A percentile compares a stretch with the other conserved stretches of the same genome.
Evolutionary conservation across 2,113 vertebrate species (phyloP).

Genomic region (Stegastes partitus): DNA sequence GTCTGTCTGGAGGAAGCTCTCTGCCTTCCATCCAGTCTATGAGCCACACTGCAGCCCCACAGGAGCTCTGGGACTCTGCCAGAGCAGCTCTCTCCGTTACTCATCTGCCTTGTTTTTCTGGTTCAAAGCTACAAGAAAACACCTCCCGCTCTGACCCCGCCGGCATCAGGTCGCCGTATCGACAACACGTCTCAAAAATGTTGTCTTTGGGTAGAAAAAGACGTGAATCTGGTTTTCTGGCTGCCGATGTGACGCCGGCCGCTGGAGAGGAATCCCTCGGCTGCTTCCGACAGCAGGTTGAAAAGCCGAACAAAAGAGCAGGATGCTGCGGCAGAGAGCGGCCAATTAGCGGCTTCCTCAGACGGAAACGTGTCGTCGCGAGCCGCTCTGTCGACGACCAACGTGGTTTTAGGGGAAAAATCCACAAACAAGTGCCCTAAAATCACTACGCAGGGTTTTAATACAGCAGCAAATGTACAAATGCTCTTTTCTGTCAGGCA

Average conservation of each 20-base stretch:
- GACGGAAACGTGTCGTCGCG: too few species aligned
- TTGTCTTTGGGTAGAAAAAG: conserved; percentile 10
- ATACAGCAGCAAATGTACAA: too few species aligned
- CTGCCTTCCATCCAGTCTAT: not conserved
- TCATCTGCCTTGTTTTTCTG: too few species aligned
- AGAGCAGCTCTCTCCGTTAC: too few species aligned
- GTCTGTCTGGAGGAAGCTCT: conserved; percentile 22
- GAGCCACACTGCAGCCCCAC: too few species aligned
- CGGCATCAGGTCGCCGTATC: conserved; percentile 4
- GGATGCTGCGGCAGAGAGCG: too few species aligned
- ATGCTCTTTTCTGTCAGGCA: not conserved
- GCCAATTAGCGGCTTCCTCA: too few species aligned
- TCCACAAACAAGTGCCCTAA: conserved; percentile 37
- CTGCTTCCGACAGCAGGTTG: conserved; percentile 12
- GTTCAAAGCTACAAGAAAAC: too few species aligned
- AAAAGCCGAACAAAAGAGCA: conserved; percentile 39
- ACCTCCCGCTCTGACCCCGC: not conserved
- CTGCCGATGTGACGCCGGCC: conserved; percentile 8
- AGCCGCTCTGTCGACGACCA: too few species aligned
- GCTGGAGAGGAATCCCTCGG: conserved; percentile 9
- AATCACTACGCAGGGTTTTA: conserved; percentile 2
- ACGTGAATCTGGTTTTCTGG: conserved; percentile 7
- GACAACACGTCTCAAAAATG: conserved; percentile 3
- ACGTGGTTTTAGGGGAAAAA: too few species aligned
- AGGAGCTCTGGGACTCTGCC: too few species aligned